Conservation (phyloP, 2,113 vertebrate genomes). For the Herpailurus yagouaroundi region DNA sequence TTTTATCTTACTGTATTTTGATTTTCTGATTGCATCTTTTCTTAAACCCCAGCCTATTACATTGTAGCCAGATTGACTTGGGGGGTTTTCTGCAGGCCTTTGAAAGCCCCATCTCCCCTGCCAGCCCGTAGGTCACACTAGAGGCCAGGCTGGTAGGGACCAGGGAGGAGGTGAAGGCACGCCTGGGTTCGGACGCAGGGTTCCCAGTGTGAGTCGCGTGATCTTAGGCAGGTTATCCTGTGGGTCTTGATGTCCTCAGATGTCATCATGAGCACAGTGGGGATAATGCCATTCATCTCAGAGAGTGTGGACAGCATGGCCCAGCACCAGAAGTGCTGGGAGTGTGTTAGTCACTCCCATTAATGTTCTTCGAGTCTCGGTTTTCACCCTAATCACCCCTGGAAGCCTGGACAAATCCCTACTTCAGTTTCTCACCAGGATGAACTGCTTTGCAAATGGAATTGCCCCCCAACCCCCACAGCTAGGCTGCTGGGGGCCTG, state of each 20-base stretch:
- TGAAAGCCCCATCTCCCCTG: neutral
- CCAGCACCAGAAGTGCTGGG: neutral
- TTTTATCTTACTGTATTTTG: neutral
- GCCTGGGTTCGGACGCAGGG: neutral
- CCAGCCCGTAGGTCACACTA: neutral
- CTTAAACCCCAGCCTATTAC: conserved; percentile 20
- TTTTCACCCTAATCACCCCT: neutral
- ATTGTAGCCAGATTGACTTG: neutral
- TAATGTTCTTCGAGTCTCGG: neutral
- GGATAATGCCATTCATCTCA: fast-evolving
- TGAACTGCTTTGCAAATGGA: neutral
- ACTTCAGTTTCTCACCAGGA: neutral
- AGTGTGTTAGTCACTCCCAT: too few relatives aligned
- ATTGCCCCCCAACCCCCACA: neutral
- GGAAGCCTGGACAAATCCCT: neutral
- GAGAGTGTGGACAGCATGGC: neutral
- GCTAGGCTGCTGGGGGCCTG: neutral
- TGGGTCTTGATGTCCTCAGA: neutral
- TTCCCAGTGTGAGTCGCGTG: neutral
- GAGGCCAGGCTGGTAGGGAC: neutral
- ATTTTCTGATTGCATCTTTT: conserved; percentile 7
- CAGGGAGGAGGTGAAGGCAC: neutral
- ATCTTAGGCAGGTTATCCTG: neutral
- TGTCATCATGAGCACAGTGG: fast-evolving
- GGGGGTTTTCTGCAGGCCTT: neutral